Evolutionary conservation across 2,113 vertebrate species (phyloP).

Genomic region (Alexandromys fortis): DNA sequence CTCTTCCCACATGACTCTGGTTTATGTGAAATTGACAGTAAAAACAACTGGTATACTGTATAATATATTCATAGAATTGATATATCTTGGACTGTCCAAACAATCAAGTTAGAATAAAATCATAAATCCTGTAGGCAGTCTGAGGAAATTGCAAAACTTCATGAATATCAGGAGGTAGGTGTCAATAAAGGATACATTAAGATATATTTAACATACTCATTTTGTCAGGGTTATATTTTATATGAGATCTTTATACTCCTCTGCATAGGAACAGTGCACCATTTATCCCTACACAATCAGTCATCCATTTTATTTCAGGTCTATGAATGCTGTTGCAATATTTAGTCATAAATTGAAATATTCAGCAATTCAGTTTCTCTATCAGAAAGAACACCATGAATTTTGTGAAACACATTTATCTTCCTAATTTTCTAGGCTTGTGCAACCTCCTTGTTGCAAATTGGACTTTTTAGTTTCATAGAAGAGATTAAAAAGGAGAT

Average conservation of each 20-base stretch:
- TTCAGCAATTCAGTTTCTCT: background rate
- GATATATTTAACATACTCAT: background rate
- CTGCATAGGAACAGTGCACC: background rate
- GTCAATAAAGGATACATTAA: background rate
- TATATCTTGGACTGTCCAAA: background rate
- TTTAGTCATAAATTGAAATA: background rate
- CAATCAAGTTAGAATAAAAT: background rate
- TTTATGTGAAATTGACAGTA: background rate
- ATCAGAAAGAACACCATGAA: background rate
- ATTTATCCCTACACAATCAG: background rate
- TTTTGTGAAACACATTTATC: background rate
- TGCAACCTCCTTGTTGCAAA: background rate
- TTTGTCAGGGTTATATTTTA: background rate
- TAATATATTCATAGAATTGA: background rate
- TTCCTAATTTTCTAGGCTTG: background rate
- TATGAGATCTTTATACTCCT: background rate
- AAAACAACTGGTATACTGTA: background rate
- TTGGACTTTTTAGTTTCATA: conserved; percentile 23
- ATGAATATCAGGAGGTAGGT: background rate
- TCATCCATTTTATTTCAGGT: background rate
- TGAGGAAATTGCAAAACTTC: background rate
- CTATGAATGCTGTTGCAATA: background rate
- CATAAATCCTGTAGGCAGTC: background rate
- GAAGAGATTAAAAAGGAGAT: background rate
- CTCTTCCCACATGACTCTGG: background rate